Evolutionary conservation across 2,888 invertebrate genomes (phyloP), one percentile per base, ranked within the genome.

Genomic region (Luffia ferchaultella): DNA sequence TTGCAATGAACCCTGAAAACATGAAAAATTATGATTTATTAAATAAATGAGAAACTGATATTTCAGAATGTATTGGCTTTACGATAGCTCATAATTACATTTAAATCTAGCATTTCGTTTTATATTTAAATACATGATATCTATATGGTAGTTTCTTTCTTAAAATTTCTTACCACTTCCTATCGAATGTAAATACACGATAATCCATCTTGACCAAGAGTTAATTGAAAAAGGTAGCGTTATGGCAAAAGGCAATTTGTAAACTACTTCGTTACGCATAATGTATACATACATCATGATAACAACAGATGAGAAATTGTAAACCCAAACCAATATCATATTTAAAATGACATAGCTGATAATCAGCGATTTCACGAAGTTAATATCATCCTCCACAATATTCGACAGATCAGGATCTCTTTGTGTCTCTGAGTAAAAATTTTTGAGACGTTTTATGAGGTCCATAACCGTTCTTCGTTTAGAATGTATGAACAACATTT

Each of bases 341-440:
- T 79, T 79, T 1, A 80, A 53, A 51, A 72, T 55, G 18, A 76
- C 69, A 52, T 72, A 77, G 53, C 70, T 73, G 52, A 71, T 75
- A 0, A 67, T 64, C 1, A 80, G 61, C 9, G 53, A 54, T 41
- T 68, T 67, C 1, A 78, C 54, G 15, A 68, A 56, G 9, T 59
- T 41, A 1, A 76, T 58, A 47, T 73, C 63, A 16, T 58, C 20
- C 16, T 46, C 20, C 17, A 52, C 20, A 16, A 46, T 12, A 16
- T 20, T 20, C 17, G 15, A 16, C 42, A 46, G 42, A 12, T 9
- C 42, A 3, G 5, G 17, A 18, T 52, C 46, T 12, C 46, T 42
- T 20, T 40, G 41, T n/a, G 43, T 46, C 5, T 41, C 19, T 2
- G 18, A 16, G 19, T 52, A 49, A 1, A 49, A 42, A 5, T 2